Conservation (phyloP, 2,797 vertebrate species). For the Trichosurus vulpecula region DNA sequence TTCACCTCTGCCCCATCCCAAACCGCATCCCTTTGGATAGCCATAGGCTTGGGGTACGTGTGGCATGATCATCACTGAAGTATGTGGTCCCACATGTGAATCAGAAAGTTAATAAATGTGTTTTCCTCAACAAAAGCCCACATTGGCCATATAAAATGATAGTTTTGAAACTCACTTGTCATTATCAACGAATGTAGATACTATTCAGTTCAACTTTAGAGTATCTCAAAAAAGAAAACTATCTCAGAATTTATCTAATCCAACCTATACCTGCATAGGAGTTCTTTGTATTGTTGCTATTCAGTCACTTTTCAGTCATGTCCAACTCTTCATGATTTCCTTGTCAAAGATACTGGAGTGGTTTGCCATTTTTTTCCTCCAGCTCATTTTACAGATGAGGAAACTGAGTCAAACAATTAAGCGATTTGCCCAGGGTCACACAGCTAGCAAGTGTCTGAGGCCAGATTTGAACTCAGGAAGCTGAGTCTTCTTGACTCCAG, state of each 20-base stretch:
- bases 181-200: not conserved
- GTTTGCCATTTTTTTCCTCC: not conserved
- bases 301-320: not conserved
- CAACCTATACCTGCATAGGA: not conserved
- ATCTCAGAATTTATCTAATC: not conserved
- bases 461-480: not conserved
- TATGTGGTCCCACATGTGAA: too few species aligned
- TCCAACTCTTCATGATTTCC: not conserved
- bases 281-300: not conserved
- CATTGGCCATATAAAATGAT: not conserved
- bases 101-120: not conserved
- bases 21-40: not conserved
- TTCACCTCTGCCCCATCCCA: conserved; percentile 6
- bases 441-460: not conserved
- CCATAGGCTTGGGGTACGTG: not conserved
- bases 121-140: conserved; percentile 4
- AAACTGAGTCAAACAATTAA: not conserved
- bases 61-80: not conserved
- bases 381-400: not conserved
- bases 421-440: not conserved
- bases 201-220: not conserved
- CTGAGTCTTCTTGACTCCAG: too few species aligned
- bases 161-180: not conserved
- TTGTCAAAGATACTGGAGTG: not conserved
- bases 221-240: not conserved